Evolutionary conservation across 2,113 vertebrate genomes (phyloP), one percentile per base, ranked within the genome.

Genomic region (Limnothrissa miodon): DNA sequence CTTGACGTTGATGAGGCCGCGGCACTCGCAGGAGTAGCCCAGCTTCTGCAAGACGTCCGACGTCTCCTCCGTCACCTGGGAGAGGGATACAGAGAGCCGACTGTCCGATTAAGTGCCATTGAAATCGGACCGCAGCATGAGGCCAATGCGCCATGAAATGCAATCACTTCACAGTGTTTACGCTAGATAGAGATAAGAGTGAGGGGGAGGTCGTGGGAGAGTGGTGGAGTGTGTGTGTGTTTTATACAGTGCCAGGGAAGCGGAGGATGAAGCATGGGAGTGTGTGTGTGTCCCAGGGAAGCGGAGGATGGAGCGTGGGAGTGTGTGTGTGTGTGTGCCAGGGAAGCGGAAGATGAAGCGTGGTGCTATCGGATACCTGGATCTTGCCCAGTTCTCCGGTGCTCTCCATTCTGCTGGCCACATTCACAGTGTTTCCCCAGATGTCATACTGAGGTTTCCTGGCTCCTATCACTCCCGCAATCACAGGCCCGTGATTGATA

Each of bases 361-460:
- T 36, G 45, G 25, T 56, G 83, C 51, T 13, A 25, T 48, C 8
- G 17, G 13, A 13, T 81, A 99, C 98, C 97, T 99, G 98, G 90
- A 99, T 98, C 89, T 96, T 98, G 62, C 97, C 98, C 7, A 99
- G 95, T 45, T 98, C 97, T 44, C 98, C 98, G 0, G 97, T 99
- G 83, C 95, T 99, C 88, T 99, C 98, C 98, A 99, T 99, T 0
- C 98, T 91, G 85, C 98, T 99, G 19, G 98, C 97, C 0, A 99
- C 98, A 0, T 99, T 99, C 1, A 99, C 98, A 0, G 98, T 98
- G 92, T 99, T 99, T 29, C 98, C 98, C 98, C 98, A 99, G 8
- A 99, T 99, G 83, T 99, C 98, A 0, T 99, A 99, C 90, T 99
- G 98, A 29, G 98, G 98, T 39, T 99, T 99, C 39, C 97, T 95